Conservation (phyloP, 2,888 invertebrate genomes). For the Perithous albicinctus region DNA sequence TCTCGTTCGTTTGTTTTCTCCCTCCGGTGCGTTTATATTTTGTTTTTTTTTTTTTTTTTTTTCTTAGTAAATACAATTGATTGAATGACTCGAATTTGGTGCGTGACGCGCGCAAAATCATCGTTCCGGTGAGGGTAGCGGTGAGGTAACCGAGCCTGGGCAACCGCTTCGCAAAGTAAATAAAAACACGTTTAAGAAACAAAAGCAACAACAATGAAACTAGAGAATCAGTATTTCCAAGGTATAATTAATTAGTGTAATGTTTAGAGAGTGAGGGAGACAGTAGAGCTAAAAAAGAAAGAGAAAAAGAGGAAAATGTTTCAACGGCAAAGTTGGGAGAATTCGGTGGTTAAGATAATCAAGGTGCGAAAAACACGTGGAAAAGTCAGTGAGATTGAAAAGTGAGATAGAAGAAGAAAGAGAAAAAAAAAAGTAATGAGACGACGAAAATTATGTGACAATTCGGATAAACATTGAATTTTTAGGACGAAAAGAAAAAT, state of each 20-base stretch:
- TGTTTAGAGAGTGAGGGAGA: constrained; percentile 37
- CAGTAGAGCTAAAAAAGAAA: constrained; percentile 11
- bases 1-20: constrained; percentile 32
- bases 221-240: constrained; percentile 78
- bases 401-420: constrained; percentile 28
- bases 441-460: constrained; percentile 5
- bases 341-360: constrained; percentile 43
- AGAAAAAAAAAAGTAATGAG: constrained; percentile 15
- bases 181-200: constrained; percentile 24
- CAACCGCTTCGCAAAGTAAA: constrained; percentile 73
- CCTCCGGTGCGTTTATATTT: constrained; percentile 35
- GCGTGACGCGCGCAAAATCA: constrained; percentile 18
- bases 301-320: constrained; percentile 10
- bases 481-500: constrained; percentile 5
- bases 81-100: constrained; percentile 19
- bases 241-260: constrained; percentile 72
- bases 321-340: constrained; percentile 14
- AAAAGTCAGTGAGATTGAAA: constrained; percentile 59
- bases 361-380: constrained; percentile 46
- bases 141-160: constrained; percentile 62
- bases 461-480: constrained; percentile 6
- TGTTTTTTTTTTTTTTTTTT: constrained; percentile 15
- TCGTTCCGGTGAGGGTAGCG: constrained; percentile 44
- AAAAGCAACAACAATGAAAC: constrained; percentile 48
- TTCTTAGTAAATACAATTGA: neutral